These are phyloP conservation scores for Heliconius hortense DNA, from an alignment of 2,888 invertebrate species.

Conservation along the genomic window DNA sequence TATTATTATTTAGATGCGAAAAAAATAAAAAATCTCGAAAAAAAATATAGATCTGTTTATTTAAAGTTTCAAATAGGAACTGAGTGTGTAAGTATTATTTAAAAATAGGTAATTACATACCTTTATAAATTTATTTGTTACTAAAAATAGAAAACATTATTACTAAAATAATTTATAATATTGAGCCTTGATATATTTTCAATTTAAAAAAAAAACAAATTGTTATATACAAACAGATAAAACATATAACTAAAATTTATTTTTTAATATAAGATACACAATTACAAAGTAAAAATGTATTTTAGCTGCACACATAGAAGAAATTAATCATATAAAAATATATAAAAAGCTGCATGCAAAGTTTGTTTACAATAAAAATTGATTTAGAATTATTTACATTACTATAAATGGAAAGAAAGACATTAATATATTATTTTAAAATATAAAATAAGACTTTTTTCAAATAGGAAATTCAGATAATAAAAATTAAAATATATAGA, in stretches of 20 bases:
- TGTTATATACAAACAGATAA: neutral
- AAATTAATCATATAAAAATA: neutral
- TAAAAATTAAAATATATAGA: neutral
- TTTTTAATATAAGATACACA: neutral
- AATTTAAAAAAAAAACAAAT: neutral
- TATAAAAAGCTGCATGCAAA: neutral
- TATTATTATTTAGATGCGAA: neutral
- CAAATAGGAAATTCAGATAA: neutral
- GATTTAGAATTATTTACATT: neutral
- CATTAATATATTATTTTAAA: neutral
- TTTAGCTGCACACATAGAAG: neutral
- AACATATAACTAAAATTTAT: neutral
- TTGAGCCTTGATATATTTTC: neutral
- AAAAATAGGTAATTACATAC: neutral
- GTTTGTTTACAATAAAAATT: neutral
- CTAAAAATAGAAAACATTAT: constrained; percentile 1
- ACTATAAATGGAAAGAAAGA: neutral
- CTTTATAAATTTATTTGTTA: neutral
- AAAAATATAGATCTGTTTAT: neutral
- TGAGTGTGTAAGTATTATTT: neutral
- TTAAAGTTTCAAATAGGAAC: constrained; percentile 14
- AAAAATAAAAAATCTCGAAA: neutral
- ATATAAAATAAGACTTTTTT: neutral
- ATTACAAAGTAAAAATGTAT: neutral
- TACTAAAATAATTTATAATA: neutral